These are phyloP conservation scores for Esox masquinongy DNA, from an alignment of 2,797 vertebrate species.

Conservation along the genomic window DNA sequence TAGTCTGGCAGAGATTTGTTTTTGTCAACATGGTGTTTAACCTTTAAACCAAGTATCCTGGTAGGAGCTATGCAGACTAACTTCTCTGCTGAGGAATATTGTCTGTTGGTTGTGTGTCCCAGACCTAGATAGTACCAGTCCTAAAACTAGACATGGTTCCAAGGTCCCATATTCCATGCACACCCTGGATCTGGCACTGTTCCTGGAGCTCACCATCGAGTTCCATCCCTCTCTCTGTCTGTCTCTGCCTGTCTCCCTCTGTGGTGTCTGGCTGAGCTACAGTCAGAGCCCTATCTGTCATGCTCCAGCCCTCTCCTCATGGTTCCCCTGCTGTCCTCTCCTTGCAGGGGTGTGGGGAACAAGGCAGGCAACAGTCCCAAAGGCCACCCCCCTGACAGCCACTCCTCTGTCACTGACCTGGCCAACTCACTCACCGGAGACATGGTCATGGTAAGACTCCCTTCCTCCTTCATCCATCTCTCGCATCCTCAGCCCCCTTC, in stretches of 20 bases:
- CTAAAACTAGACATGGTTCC: slow-evolving; percentile 49
- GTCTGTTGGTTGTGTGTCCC: slow-evolving; percentile 49
- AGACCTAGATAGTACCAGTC: slow-evolving; percentile 42
- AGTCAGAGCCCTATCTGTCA: slow-evolving; percentile 42
- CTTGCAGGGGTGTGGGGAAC: slow-evolving; percentile 82
- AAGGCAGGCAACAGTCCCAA: slow-evolving; percentile 88
- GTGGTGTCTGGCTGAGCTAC: slow-evolving; percentile 59
- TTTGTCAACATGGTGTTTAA: background rate
- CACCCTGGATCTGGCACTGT: slow-evolving; percentile 34
- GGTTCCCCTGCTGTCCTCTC: slow-evolving; percentile 14
- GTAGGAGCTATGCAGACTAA: slow-evolving; percentile 53
- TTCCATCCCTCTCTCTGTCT: background rate
- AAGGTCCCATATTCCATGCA: slow-evolving; percentile 53
- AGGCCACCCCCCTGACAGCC: slow-evolving; percentile 87
- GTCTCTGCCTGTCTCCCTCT: slow-evolving; percentile 8
- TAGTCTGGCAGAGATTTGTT: slow-evolving; percentile 15
- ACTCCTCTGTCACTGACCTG: slow-evolving; percentile 93
- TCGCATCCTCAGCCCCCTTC: background rate
- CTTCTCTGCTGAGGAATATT: slow-evolving; percentile 47
- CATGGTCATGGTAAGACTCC: slow-evolving; percentile 94
- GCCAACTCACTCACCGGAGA: slow-evolving; percentile 98
- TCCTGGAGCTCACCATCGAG: slow-evolving; percentile 20
- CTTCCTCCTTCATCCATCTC: background rate
- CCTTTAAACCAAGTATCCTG: slow-evolving; percentile 46
- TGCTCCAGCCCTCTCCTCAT: background rate